Evolutionary conservation across 2,888 invertebrate species (phyloP).

Genomic region (Lasioglossum leucozonium): DNA sequence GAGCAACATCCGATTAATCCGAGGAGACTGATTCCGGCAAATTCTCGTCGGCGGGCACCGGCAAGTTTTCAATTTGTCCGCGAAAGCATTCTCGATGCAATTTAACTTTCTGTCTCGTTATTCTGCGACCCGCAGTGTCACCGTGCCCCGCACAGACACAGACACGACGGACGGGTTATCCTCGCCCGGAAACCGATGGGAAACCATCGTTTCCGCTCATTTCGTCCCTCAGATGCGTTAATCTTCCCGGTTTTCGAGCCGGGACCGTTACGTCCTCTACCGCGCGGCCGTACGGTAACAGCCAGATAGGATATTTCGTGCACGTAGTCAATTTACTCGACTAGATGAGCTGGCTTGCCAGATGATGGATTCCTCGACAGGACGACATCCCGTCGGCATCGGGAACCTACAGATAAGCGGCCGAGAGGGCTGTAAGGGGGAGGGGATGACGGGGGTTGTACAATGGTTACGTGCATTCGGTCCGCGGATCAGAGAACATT

Average conservation of each 20-base stretch:
- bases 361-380: slow-evolving; percentile 73
- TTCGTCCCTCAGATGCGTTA: slow-evolving; percentile 64
- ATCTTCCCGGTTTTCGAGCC: slow-evolving; percentile 62
- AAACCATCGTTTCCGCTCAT: slow-evolving; percentile 52
- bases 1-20: slow-evolving; percentile 9
- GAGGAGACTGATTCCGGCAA: neutral
- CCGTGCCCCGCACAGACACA: neutral
- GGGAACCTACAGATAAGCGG: slow-evolving; percentile 43
- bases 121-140: neutral
- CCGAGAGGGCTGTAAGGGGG: neutral
- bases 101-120: slow-evolving; percentile 27
- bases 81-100: neutral
- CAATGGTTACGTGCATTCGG: slow-evolving; percentile 1
- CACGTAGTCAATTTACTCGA: slow-evolving; percentile 80
- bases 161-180: slow-evolving; percentile 1
- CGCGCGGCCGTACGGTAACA: slow-evolving; percentile 53
- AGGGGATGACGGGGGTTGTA: neutral
- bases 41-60: neutral
- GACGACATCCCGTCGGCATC: slow-evolving; percentile 52
- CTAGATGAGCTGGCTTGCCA: slow-evolving; percentile 68
- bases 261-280: slow-evolving; percentile 15
- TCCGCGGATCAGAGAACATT: slow-evolving; percentile 24
- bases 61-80: slow-evolving; percentile 15
- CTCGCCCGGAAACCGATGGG: slow-evolving; percentile 53
- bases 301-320: slow-evolving; percentile 76